A percentile compares a stretch with the other conserved stretches of the same genome.
Conservation (phyloP, 2,888 invertebrate species). For the Diogma glabrata region DNA sequence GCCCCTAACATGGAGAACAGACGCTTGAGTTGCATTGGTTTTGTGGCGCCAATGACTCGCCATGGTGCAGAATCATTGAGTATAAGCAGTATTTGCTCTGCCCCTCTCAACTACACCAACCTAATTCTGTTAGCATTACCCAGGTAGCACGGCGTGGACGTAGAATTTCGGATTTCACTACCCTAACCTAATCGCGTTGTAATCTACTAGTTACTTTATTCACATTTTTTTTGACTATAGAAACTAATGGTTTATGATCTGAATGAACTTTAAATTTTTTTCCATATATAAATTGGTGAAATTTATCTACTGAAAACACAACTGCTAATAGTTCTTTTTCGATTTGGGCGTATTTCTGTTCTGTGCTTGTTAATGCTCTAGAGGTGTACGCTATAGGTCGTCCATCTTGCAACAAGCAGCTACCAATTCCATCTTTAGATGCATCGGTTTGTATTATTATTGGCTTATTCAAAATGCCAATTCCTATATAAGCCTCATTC, state of each 20-base stretch:
- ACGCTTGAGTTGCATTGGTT: too few relatives aligned
- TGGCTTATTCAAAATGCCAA: too few relatives aligned
- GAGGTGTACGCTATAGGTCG: conserved; percentile 20
- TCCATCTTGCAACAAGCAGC: conserved; percentile 12
- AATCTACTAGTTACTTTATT: conserved; percentile 14
- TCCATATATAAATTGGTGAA: conserved; percentile 17
- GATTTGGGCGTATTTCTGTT: conserved; percentile 17
- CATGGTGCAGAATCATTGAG: too few relatives aligned
- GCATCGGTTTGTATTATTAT: conserved; percentile 16
- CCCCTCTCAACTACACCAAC: too few relatives aligned
- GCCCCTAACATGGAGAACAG: too few relatives aligned
- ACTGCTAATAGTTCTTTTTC: conserved; percentile 16
- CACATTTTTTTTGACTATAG: conserved; percentile 17
- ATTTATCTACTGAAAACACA: conserved; percentile 12
- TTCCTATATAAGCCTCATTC: too few relatives aligned
- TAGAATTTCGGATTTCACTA: too few relatives aligned
- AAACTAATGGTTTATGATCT: conserved; percentile 20
- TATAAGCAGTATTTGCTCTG: too few relatives aligned
- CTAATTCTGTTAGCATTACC: too few relatives aligned
- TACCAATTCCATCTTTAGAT: conserved; percentile 14
- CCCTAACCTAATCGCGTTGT: too few relatives aligned
- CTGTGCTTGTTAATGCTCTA: conserved; percentile 20
- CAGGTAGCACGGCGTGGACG: too few relatives aligned
- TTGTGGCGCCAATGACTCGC: too few relatives aligned
- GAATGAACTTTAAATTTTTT: conserved; percentile 17